These are phyloP conservation scores for Tarsius wallacei DNA, from an alignment of 2,797 vertebrate genomes.

Conservation along the genomic window DNA sequence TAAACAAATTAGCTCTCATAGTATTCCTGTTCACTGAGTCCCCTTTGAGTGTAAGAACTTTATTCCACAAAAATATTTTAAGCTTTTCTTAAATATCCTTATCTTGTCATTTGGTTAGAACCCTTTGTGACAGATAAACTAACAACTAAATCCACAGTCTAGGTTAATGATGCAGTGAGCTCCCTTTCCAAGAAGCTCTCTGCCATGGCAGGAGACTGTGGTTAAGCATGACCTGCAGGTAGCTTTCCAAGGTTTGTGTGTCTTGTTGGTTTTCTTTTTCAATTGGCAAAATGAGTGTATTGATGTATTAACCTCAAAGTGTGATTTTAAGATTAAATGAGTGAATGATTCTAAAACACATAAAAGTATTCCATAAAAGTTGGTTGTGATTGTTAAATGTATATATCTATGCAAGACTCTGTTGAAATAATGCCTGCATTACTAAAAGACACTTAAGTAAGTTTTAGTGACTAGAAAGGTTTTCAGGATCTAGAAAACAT, in stretches of 20 bases:
- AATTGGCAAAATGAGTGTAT: neutral
- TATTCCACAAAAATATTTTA: neutral
- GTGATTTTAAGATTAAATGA: constrained; percentile 16
- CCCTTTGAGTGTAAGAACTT: neutral
- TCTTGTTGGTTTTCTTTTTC: neutral
- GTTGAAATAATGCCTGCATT: neutral
- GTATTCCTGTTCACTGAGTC: neutral
- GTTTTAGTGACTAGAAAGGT: neutral
- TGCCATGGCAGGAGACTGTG: neutral
- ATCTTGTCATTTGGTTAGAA: neutral
- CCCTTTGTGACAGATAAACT: neutral
- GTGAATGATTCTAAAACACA: neutral
- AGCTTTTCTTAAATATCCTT: neutral
- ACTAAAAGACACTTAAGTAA: neutral
- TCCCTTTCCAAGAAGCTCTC: neutral
- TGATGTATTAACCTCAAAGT: neutral
- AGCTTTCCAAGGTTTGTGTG: neutral
- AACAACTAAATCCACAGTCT: neutral
- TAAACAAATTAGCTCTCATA: neutral
- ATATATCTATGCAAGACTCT: neutral
- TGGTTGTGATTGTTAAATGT: neutral
- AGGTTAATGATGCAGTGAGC: neutral
- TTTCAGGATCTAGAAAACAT: neutral
- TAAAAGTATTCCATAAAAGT: neutral
- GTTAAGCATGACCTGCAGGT: neutral